These are phyloP conservation scores for Linurgus olivaceus DNA, from an alignment of 2,797 vertebrate species.

Conservation along the genomic window DNA sequence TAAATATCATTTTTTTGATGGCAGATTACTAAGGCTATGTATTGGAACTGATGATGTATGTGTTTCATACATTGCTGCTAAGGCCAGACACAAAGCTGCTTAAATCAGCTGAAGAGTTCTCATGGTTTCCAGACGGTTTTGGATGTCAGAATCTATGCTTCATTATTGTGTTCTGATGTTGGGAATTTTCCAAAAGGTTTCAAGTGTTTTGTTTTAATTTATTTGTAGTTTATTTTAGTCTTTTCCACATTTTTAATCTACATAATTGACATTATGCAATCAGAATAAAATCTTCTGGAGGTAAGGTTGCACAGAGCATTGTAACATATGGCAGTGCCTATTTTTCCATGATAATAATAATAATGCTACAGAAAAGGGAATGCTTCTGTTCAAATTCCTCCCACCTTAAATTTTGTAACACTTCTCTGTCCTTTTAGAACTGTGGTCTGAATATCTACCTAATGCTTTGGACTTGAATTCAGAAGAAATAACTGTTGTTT, in stretches of 20 bases:
- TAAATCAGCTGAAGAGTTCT: slow-evolving; percentile 2
- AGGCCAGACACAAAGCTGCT: not conserved
- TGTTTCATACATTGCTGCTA: not conserved
- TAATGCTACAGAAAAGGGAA: not conserved
- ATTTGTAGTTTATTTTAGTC: not conserved
- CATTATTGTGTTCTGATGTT: not conserved
- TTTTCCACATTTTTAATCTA: slow-evolving; percentile 11
- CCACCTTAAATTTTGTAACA: not conserved
- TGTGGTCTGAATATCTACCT: not conserved
- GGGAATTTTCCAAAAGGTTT: not conserved
- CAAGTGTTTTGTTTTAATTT: not conserved
- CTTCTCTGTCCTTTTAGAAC: not conserved
- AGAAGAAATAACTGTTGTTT: not conserved
- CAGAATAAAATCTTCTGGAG: slow-evolving; percentile 9
- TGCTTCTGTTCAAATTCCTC: not conserved
- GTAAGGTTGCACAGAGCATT: not conserved
- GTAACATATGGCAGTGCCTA: not conserved
- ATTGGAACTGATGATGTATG: not conserved
- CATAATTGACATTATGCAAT: not conserved
- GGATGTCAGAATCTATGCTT: not conserved
- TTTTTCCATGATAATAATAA: not conserved
- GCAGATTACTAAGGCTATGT: not conserved
- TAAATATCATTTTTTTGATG: not conserved
- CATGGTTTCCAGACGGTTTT: not conserved
- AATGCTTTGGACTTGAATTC: not conserved